These are phyloP conservation scores for Aphis craccivora DNA, from an alignment of 1,140 invertebrate species.

Conservation along the genomic window DNA sequence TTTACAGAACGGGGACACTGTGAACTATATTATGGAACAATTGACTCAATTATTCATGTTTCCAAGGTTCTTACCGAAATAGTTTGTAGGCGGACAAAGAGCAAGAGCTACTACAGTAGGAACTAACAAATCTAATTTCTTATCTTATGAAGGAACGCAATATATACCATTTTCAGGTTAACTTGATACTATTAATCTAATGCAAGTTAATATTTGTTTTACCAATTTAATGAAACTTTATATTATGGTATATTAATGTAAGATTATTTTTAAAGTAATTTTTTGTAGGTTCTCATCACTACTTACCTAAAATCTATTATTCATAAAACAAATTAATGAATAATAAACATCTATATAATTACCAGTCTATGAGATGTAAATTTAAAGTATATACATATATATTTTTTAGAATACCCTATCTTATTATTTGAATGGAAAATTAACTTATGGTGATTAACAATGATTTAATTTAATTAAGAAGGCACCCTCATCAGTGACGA, in stretches of 20 bases:
- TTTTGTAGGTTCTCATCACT: too few relatives aligned
- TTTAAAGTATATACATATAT: background rate
- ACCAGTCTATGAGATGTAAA: background rate
- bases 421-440: background rate
- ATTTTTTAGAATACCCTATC: background rate
- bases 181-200: background rate
- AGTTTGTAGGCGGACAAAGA: background rate
- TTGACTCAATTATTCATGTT: conserved; percentile 14
- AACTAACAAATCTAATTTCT: background rate
- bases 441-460: background rate
- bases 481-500: background rate
- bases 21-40: background rate
- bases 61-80: background rate
- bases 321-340: background rate
- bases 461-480: background rate
- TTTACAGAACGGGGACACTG: background rate
- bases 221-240: background rate
- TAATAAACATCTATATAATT: background rate
- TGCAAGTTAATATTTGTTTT: background rate
- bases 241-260: background rate
- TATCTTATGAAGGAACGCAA: background rate
- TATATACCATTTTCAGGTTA: background rate
- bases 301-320: background rate
- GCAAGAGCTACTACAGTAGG: too few relatives aligned
- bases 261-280: background rate